phyloP scores from a whole-genome alignment of 2,797 vertebrate genomes.

The Lutjanus campechanus region DNA sequence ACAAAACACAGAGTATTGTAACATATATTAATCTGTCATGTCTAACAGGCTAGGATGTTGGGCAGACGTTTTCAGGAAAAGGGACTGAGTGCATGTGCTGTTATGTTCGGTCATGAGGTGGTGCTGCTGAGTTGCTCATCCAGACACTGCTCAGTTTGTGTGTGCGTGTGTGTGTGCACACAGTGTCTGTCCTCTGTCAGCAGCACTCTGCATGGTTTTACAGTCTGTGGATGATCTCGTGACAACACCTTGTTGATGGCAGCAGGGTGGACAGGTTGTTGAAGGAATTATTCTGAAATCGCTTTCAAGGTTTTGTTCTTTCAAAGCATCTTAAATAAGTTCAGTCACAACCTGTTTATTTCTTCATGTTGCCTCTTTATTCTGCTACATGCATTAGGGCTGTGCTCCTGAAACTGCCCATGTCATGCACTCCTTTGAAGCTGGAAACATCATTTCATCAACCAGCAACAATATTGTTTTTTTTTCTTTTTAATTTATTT shows the following conservation, averaged over 20 bases:
- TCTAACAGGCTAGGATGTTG: neutral
- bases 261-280: neutral
- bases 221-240: neutral
- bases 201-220: neutral
- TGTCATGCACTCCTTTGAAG: neutral
- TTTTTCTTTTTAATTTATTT: too few species aligned
- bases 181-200: neutral
- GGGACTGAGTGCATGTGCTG: neutral
- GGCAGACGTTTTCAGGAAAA: neutral
- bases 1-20: neutral
- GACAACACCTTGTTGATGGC: neutral
- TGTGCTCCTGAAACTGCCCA: neutral
- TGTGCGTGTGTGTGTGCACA: too few species aligned
- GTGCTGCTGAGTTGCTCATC: constrained; percentile 30
- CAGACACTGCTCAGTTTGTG: neutral
- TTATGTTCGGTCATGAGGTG: constrained; percentile 39
- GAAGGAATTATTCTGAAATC: neutral
- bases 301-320: constrained; percentile 4
- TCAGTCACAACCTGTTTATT: neutral
- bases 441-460: neutral
- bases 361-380: neutral
- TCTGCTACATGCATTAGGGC: neutral
- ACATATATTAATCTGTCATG: neutral
- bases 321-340: neutral
- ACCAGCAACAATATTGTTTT: neutral